Base-by-base conservation (phyloP, 30 jellyfish, hydroid and myxozoan genomes). In the Pelagia noctiluca region DNA sequence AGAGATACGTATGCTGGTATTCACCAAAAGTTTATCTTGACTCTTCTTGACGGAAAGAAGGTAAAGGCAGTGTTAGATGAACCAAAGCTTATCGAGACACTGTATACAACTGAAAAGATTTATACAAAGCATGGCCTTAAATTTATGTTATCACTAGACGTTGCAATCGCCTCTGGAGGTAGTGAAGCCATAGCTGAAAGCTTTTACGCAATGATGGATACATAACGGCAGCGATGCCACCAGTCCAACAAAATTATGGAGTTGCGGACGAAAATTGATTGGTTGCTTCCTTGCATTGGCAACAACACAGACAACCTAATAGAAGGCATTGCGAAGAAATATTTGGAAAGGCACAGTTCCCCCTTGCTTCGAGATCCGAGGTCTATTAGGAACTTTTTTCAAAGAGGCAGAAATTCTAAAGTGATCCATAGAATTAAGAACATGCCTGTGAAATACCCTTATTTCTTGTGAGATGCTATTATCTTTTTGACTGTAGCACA, bases 151-250 rank as follows among this genome's bases (percentile, higher is more conserved):
- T 42, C 12, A 5, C 16, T 42, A 16, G 57, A 42, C 8, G 16
- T 42, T 42, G 57, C 57, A 8, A 42, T 42, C 16, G 8, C 57
- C 16, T 5, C 57, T 42, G 57, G 57, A 42, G 57, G 57, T 8
- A 42, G 57, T 42, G 57, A 42, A 42, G 57, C 57, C 8, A 42
- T 42, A 42, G 57, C 57, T 42, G 57, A 42, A 16, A 42, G 57
- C 16, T 42, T 42, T 42, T 42, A 42, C 16, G 57, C 57, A 5
- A 16, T 42, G 12, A 42, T 42, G 57, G 16, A 42, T 42, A 42
- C 57, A 42, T 16, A 42, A 42, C 57, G 16, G 53, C 78, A 65
- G 52, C 50, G 78, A 32, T 65, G 60, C 78, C 78, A 65, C 24
- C 78, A 65, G 1, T 65, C 78, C 2, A 65, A 65, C 12, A 26